phyloP scores from a whole-genome alignment of 2,797 vertebrate species.

The Fundulus diaphanus region DNA sequence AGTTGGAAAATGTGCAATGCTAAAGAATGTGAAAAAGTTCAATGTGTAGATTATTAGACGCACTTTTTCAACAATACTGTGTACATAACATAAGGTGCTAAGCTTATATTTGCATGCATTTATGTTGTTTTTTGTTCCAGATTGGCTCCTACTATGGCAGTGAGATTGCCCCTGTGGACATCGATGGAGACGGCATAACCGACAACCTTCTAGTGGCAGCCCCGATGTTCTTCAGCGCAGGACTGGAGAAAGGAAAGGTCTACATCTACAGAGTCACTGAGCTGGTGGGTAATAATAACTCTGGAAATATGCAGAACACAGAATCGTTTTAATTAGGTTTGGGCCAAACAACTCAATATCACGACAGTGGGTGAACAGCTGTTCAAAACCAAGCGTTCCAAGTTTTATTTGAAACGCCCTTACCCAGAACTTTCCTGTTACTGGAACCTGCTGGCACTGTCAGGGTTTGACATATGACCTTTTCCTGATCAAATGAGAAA shows the following conservation, averaged over 20 bases:
- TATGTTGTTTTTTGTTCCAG: slow-evolving; percentile 72
- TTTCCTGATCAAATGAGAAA: slow-evolving; percentile 51
- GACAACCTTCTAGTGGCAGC: slow-evolving; percentile 94
- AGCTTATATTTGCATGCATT: background rate
- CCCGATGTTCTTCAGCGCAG: slow-evolving; percentile 97
- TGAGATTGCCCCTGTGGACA: slow-evolving; percentile 91
- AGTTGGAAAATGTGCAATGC: background rate
- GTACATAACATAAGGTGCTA: background rate
- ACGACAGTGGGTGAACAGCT: slow-evolving; percentile 55
- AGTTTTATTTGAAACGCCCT: slow-evolving; percentile 40
- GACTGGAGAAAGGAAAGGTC: slow-evolving; percentile 92
- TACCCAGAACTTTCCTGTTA: slow-evolving; percentile 38
- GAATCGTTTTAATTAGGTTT: slow-evolving; percentile 3
- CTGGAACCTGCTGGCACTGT: slow-evolving; percentile 40
- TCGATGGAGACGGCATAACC: slow-evolving; percentile 87
- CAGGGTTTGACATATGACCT: slow-evolving; percentile 62
- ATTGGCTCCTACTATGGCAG: slow-evolving; percentile 98
- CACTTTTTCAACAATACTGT: background rate
- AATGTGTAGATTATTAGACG: background rate
- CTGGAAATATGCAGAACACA: slow-evolving; percentile 19
- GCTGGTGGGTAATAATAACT: slow-evolving; percentile 69
- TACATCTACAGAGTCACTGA: slow-evolving; percentile 89
- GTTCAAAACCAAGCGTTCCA: slow-evolving; percentile 52
- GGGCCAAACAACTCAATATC: background rate
- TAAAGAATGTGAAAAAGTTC: background rate